Percentiles rank a stretch among this genome's conserved stretches.
phyloP scores from a whole-genome alignment of 1,140 invertebrate genomes.

The Drosophila ogumai region DNA sequence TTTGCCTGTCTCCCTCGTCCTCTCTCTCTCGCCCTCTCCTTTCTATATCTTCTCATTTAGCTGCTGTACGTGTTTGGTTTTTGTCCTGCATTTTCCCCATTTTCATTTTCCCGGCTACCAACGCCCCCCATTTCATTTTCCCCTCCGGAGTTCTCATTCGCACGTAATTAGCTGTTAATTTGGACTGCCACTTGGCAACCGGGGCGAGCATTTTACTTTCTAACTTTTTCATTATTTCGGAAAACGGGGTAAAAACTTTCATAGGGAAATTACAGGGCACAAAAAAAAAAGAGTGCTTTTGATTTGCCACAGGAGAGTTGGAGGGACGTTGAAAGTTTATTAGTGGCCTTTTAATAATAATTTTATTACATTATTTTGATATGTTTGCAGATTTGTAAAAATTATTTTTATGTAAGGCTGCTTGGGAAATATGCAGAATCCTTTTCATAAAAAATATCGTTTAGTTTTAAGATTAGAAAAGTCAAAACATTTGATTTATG shows the following conservation, averaged over 20 bases:
- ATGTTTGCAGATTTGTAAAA: conserved; percentile 10
- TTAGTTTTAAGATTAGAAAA: too few relatives aligned
- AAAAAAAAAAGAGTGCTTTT: neutral
- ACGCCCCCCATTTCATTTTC: conserved; percentile 9
- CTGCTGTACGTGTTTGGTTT: conserved; percentile 46
- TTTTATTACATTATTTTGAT: neutral
- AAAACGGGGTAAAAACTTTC: conserved; percentile 4
- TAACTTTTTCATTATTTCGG: conserved; percentile 42
- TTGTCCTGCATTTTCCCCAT: conserved; percentile 16
- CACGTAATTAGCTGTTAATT: conserved; percentile 79
- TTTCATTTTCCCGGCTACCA: conserved; percentile 11
- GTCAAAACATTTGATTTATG: too few relatives aligned
- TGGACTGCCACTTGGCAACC: conserved; percentile 56
- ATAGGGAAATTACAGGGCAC: conserved; percentile 21
- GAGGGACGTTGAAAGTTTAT: conserved; percentile 12
- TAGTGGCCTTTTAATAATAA: conserved; percentile 10
- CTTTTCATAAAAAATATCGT: too few relatives aligned
- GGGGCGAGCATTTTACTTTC: conserved; percentile 64
- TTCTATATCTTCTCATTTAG: conserved; percentile 30
- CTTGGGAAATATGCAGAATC: neutral
- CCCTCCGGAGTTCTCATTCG: conserved; percentile 57
- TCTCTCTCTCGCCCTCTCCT: neutral
- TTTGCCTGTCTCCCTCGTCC: conserved; percentile 23
- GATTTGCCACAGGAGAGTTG: conserved; percentile 34
- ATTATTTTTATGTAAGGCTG: too few relatives aligned